Conservation (phyloP, 2,113 vertebrate species). For the Xiphorhynchus elegans region DNA sequence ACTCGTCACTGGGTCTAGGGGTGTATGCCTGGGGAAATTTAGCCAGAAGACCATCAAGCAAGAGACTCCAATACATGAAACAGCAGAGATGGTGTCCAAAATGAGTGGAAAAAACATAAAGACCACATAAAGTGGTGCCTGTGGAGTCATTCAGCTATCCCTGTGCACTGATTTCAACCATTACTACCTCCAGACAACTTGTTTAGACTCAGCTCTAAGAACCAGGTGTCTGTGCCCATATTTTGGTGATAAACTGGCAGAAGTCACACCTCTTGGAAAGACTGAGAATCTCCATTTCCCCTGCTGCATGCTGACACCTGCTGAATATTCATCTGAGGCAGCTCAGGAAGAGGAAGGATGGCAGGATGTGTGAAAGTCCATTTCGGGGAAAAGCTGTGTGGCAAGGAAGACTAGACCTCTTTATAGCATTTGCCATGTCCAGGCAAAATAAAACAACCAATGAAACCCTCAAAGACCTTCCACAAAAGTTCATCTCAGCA, state of each 20-base stretch:
- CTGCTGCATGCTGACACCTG: not conserved
- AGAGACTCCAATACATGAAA: not conserved
- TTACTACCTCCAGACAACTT: accelerated
- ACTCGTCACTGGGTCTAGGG: accelerated
- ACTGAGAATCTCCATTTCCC: not conserved
- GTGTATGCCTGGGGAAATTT: not conserved
- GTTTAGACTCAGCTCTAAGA: not conserved
- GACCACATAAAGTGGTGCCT: not conserved
- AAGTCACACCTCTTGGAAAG: not conserved
- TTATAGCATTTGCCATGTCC: not conserved
- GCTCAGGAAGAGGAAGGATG: not conserved
- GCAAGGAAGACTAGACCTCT: not conserved
- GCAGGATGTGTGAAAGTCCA: not conserved
- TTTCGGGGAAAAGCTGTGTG: accelerated
- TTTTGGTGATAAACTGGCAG: not conserved
- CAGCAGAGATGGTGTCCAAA: not conserved
- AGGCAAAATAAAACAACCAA: not conserved
- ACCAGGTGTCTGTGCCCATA: accelerated
- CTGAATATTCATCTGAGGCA: not conserved
- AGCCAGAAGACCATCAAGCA: not conserved
- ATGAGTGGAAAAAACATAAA: not conserved
- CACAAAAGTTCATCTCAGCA: not conserved
- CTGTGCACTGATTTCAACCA: not conserved
- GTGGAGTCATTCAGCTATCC: not conserved
- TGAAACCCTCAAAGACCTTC: not conserved